phyloP scores from a whole-genome alignment of 2,797 vertebrate genomes.

The Acridotheres tristis region DNA sequence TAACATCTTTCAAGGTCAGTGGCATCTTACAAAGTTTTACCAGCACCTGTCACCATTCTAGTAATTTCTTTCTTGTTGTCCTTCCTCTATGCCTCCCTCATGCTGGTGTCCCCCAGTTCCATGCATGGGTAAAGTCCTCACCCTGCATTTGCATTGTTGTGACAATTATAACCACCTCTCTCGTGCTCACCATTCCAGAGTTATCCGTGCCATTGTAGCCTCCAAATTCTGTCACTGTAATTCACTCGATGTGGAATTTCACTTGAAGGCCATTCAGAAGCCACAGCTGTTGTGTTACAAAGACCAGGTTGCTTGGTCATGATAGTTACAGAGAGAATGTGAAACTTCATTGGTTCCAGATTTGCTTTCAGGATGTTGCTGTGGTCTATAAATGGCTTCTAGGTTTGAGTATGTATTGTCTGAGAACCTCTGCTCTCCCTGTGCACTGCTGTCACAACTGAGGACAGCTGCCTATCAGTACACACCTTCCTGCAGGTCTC shows the following conservation, averaged over 20 bases:
- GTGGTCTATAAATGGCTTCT: neutral
- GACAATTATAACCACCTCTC: neutral
- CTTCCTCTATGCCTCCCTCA: neutral
- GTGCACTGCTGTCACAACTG: neutral
- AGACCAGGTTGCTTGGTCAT: neutral
- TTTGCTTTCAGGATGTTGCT: neutral
- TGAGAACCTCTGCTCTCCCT: neutral
- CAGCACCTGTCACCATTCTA: neutral
- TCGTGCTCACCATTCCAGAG: neutral
- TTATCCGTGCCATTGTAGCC: neutral
- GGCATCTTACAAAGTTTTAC: neutral
- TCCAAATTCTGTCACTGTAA: neutral
- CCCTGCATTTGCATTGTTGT: neutral
- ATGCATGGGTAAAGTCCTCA: neutral
- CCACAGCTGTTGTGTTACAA: neutral
- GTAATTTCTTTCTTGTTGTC: neutral
- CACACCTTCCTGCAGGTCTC: neutral
- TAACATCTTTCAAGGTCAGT: neutral
- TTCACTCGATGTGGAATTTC: neutral
- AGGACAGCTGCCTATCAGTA: neutral
- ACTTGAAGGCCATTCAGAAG: neutral
- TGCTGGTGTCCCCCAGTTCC: neutral
- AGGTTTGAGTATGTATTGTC: neutral
- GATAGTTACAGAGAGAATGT: neutral
- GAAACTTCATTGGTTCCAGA: neutral